Conservation (phyloP, 2,888 invertebrate genomes). For the Tyria jacobaeae region DNA sequence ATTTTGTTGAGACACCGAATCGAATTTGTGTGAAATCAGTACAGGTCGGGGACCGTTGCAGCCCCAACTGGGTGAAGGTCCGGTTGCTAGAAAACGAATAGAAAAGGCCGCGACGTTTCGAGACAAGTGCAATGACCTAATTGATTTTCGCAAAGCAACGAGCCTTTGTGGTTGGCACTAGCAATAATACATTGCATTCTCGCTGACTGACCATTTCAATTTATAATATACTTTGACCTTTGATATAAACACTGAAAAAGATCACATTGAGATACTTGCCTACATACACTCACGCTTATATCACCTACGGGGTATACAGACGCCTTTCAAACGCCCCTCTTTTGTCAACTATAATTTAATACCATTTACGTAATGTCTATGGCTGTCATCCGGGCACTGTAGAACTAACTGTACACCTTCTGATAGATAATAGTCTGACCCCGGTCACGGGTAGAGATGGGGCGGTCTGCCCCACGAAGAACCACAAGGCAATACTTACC, state of each 20-base stretch:
- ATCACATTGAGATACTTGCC: neutral
- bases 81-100: conserved; percentile 63
- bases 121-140: conserved; percentile 65
- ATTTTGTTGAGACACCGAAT: conserved; percentile 68
- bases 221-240: neutral
- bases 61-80: conserved; percentile 78
- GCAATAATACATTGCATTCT: conserved; percentile 13
- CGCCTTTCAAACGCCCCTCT: no score
- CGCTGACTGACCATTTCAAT: neutral
- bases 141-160: conserved; percentile 49
- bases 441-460: no score
- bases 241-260: neutral
- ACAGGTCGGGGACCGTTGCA: conserved; percentile 65
- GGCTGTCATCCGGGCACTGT: no score
- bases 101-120: conserved; percentile 53
- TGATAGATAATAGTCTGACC: no score
- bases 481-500: neutral
- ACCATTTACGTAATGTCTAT: no score
- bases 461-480: no score
- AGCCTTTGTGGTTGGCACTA: conserved; percentile 11
- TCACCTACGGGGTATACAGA: no score
- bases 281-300: no score
- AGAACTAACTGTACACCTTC: no score
- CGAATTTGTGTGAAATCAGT: conserved; percentile 72
- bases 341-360: no score